These are phyloP conservation scores for Typhlomys cinereus DNA, from an alignment of 2,113 vertebrate genomes.

Conservation along the genomic window DNA sequence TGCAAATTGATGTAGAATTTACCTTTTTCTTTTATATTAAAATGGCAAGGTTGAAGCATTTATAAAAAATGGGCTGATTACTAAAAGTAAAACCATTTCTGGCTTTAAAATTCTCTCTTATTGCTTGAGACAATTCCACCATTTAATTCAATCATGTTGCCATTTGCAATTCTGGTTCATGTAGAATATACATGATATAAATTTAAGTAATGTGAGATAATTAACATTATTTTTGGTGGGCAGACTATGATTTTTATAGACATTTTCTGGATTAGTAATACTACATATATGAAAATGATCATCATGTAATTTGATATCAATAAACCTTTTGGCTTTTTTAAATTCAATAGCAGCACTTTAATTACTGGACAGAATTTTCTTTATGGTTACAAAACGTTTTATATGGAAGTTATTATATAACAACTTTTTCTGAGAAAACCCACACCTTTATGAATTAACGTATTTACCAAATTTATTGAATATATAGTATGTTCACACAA, in stretches of 20 bases:
- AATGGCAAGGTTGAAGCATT: not conserved
- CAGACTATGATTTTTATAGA: not conserved
- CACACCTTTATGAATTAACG: not conserved
- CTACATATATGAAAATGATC: not conserved
- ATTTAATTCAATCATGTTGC: not conserved
- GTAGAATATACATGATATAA: slow-evolving; percentile 5
- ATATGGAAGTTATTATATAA: not conserved
- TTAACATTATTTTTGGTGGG: not conserved
- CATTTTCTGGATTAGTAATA: slow-evolving; percentile 8
- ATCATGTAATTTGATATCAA: not conserved
- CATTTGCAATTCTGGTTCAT: slow-evolving; percentile 13
- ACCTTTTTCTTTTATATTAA: not conserved
- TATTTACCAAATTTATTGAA: not conserved
- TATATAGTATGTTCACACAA: not conserved
- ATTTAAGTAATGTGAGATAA: slow-evolving; percentile 1
- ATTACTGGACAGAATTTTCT: not conserved
- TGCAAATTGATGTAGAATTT: not conserved
- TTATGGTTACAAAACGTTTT: not conserved
- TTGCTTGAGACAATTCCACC: not conserved
- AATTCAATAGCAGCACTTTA: not conserved
- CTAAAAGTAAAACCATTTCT: no score
- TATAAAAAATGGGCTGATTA: slow-evolving; percentile 1
- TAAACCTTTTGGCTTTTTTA: not conserved
- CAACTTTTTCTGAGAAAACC: not conserved
- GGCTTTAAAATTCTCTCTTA: no score